Percentiles rank a stretch among this genome's conserved stretches.
These are phyloP conservation scores for Onthophagus taurus DNA, from an alignment of 1,140 invertebrate species.

Conservation along the genomic window DNA sequence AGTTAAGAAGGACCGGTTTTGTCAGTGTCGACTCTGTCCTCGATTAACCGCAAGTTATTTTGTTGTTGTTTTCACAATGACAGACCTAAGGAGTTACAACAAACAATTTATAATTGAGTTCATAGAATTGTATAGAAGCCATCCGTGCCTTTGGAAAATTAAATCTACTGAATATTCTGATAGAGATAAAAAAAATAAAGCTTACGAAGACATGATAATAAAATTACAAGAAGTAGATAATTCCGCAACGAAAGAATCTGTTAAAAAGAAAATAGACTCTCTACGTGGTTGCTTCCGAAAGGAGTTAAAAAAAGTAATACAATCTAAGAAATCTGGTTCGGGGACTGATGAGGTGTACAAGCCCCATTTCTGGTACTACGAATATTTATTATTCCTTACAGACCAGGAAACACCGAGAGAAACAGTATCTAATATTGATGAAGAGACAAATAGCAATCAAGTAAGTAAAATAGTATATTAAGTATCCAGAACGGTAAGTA, in stretches of 20 bases:
- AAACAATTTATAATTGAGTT: slow-evolving; percentile 12
- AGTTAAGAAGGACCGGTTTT: too few species aligned
- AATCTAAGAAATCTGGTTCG: slow-evolving; percentile 18
- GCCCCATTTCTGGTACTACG: slow-evolving; percentile 29
- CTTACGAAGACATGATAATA: too few species aligned
- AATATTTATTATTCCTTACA: slow-evolving; percentile 21
- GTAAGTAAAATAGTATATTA: too few species aligned
- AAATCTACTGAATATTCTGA: slow-evolving; percentile 9
- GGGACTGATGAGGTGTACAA: slow-evolving; percentile 21
- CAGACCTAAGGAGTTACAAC: slow-evolving; percentile 7
- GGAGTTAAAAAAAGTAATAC: slow-evolving; percentile 26
- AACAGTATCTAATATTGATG: slow-evolving; percentile 3
- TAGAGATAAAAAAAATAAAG: slow-evolving; percentile 3
- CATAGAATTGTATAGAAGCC: slow-evolving; percentile 9
- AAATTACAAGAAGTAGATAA: neutral
- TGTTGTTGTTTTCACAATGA: slow-evolving; percentile 8
- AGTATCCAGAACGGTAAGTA: too few species aligned
- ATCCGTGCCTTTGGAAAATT: slow-evolving; percentile 10
- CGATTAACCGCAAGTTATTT: too few species aligned
- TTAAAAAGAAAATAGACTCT: slow-evolving; percentile 13
- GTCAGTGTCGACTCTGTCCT: too few species aligned
- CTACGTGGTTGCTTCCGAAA: slow-evolving; percentile 9
- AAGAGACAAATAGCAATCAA: too few species aligned
- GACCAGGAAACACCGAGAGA: slow-evolving; percentile 17
- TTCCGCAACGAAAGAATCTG: neutral